Evolutionary conservation across 2,113 vertebrate species (phyloP), one percentile per base, ranked within the genome.

Genomic region (Echinops telfairi): DNA sequence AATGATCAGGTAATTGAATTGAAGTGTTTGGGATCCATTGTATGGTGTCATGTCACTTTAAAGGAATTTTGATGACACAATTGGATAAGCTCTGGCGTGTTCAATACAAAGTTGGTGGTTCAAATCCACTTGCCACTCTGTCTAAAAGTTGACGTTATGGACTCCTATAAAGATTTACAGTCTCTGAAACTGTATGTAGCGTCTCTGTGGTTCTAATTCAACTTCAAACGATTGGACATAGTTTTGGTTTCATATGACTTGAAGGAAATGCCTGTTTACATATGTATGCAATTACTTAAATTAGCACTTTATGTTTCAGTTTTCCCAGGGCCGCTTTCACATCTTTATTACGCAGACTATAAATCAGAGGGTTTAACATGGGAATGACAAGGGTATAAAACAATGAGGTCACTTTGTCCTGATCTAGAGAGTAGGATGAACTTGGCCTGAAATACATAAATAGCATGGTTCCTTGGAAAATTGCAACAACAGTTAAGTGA

Each of bases 401-500:
- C 14, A 96, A 16, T 60, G 95, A 97, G 0, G 58, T 77, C 31
- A 92, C 68, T 86, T 97, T 97, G 40, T 97, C 88, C 23, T 94
- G 90, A 27, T 96, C 79, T 33, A 93, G 64, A 43, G 90, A 92
- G 16, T 86, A 95, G 38, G 89, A 33, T 38, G 93, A 95, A 75
- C 60, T 75, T 1, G 95, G 96, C 6, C 85, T 40, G n/a, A 97
- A 85, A 43, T 96, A 95, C 36, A 91, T 84, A 60, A 94, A 97
- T 2, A 95, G 43, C 10, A 97, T 58, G 7, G 94, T 96, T 78
- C 93, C 90, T 38, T 96, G 94, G 38, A 97, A 95, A 33, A 95
- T 66, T 0, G 86, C 38, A 76, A 97, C 95, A 7, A 73, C 33
- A 58, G 83, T 92, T n/a, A 96, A 60, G 70, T 96, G 96, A 16